Percentiles rank a stretch among this genome's conserved stretches.
These are phyloP conservation scores for Anolis carolinensis DNA, from an alignment of 2,113 vertebrate species.

Conservation along the genomic window DNA sequence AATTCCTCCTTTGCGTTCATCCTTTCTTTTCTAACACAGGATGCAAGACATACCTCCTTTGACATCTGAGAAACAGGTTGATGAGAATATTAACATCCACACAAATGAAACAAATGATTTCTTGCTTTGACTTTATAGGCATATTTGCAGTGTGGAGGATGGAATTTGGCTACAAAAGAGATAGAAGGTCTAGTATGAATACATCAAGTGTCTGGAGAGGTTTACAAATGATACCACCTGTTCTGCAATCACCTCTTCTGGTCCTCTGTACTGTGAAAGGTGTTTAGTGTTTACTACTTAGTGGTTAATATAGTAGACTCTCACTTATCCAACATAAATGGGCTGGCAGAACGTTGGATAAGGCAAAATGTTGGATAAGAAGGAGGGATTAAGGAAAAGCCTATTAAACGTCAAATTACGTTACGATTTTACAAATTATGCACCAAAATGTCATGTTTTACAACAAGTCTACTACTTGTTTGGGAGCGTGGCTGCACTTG, in stretches of 20 bases:
- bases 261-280: neutral
- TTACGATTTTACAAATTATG: too few species aligned
- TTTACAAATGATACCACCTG: neutral
- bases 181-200: neutral
- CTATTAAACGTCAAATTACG: too few species aligned
- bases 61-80: neutral
- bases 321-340: too few species aligned
- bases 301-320: too few species aligned
- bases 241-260: neutral
- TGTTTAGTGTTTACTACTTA: too few species aligned
- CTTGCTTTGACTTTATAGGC: neutral
- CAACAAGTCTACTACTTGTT: too few species aligned
- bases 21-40: neutral
- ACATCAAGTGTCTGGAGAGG: neutral
- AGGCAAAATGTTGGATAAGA: too few species aligned
- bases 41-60: neutral
- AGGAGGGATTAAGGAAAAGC: too few species aligned
- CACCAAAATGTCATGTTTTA: too few species aligned
- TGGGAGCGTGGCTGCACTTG: too few species aligned
- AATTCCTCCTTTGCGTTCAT: neutral
- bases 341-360: too few species aligned
- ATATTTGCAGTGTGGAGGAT: neutral
- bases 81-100: conserved; percentile 8
- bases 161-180: neutral
- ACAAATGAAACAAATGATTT: neutral